phyloP scores from a whole-genome alignment of 2,888 invertebrate species.

The Lacanobia wlatinum region DNA sequence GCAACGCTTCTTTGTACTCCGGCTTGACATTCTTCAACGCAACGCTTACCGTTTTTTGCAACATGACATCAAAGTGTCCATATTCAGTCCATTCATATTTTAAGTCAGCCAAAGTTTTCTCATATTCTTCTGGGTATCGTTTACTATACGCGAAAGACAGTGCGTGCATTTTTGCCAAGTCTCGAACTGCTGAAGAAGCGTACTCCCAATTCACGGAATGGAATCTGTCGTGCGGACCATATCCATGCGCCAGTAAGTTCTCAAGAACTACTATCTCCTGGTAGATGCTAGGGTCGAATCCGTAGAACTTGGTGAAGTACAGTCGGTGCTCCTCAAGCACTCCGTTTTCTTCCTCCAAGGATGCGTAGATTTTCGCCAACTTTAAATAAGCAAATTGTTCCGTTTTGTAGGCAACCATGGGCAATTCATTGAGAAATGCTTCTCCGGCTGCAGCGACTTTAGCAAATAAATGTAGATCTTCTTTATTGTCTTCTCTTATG shows the following conservation, averaged over 20 bases:
- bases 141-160: slow-evolving; percentile 73
- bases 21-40: neutral
- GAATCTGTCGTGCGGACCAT: slow-evolving; percentile 67
- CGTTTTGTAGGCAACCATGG: slow-evolving; percentile 33
- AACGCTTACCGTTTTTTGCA: neutral
- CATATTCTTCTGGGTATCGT: slow-evolving; percentile 69
- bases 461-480: slow-evolving; percentile 73
- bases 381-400: slow-evolving; percentile 61
- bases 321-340: slow-evolving; percentile 65
- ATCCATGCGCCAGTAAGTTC: slow-evolving; percentile 69
- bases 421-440: neutral
- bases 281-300: slow-evolving; percentile 50
- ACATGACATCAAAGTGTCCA: neutral
- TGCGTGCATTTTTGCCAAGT: slow-evolving; percentile 77
- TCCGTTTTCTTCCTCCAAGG: slow-evolving; percentile 55
- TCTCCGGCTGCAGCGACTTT: slow-evolving; percentile 70
- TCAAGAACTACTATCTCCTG: slow-evolving; percentile 76
- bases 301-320: slow-evolving; percentile 67
- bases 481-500: slow-evolving; percentile 63
- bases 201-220: slow-evolving; percentile 69
- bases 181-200: slow-evolving; percentile 67
- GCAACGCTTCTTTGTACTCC: slow-evolving; percentile 4
- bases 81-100: neutral
- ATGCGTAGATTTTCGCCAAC: slow-evolving; percentile 46
- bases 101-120: neutral